A percentile compares a stretch with the other conserved stretches of the same genome.
Conservation (phyloP, 2,113 vertebrate species). For the Alexandromys fortis region DNA sequence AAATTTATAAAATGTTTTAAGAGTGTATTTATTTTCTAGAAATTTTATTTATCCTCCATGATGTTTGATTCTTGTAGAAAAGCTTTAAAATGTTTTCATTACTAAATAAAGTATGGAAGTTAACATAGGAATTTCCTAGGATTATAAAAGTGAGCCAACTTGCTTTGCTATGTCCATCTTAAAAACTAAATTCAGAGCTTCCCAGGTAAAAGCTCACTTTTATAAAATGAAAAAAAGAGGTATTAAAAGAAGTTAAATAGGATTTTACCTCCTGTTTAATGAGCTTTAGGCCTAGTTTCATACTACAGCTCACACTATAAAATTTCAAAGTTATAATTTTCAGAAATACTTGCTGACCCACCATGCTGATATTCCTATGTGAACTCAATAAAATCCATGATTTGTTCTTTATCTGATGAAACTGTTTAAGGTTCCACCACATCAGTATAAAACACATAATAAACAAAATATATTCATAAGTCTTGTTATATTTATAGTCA, state of each 20-base stretch:
- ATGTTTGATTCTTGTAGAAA: conserved; percentile 46
- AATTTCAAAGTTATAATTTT: conserved; percentile 70
- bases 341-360: conserved; percentile 53
- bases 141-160: conserved; percentile 32
- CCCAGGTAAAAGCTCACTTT: conserved; percentile 63
- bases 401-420: conserved; percentile 72
- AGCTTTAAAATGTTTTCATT: neutral
- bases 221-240: conserved; percentile 62
- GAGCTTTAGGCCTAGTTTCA: conserved; percentile 24
- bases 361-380: conserved; percentile 46
- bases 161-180: conserved; percentile 22
- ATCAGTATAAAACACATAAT: conserved; percentile 48
- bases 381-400: conserved; percentile 60
- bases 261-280: conserved; percentile 58
- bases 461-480: conserved; percentile 56
- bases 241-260: conserved; percentile 68
- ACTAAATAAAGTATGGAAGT: conserved; percentile 42
- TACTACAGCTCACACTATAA: conserved; percentile 57
- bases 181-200: conserved; percentile 59
- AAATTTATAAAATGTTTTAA: neutral
- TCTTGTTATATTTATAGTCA: conserved; percentile 12
- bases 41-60: neutral
- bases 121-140: neutral
- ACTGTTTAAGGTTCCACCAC: neutral
- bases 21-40: conserved; percentile 31